Evolutionary conservation across 2,113 vertebrate species (phyloP).

Genomic region (Xenus cinereus): DNA sequence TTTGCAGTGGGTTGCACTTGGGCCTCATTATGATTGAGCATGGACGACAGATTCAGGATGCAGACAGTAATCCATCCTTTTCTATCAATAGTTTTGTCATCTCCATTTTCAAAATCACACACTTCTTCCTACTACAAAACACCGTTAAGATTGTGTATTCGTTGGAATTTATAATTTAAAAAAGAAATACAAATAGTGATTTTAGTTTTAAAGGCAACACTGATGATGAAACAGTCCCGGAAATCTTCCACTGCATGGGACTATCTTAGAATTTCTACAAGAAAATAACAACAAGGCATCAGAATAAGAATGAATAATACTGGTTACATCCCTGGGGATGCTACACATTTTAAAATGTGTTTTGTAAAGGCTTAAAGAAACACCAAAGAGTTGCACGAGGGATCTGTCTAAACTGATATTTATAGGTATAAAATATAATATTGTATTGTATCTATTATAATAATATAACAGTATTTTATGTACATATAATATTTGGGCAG

Average conservation of each 20-base stretch:
- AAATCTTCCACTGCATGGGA: background rate
- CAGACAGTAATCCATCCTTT: background rate
- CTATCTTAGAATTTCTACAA: background rate
- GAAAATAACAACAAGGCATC: background rate
- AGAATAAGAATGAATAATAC: background rate
- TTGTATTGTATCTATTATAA: background rate
- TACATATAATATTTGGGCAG: background rate
- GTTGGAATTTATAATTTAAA: background rate
- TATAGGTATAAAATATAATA: background rate
- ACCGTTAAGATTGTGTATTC: background rate
- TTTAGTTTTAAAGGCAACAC: background rate
- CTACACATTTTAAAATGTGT: background rate
- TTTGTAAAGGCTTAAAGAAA: background rate
- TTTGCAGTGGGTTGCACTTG: background rate
- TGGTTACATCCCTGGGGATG: background rate
- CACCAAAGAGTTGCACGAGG: background rate
- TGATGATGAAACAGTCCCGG: background rate
- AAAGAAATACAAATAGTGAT: background rate
- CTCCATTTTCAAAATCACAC: background rate
- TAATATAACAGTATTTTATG: background rate
- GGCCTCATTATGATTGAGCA: background rate
- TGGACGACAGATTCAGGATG: background rate
- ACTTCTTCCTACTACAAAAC: background rate
- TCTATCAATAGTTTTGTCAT: background rate
- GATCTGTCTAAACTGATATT: background rate